Base-by-base conservation (phyloP, 2,113 vertebrate genomes). In the Lamprologus tigripictilis region DNA sequence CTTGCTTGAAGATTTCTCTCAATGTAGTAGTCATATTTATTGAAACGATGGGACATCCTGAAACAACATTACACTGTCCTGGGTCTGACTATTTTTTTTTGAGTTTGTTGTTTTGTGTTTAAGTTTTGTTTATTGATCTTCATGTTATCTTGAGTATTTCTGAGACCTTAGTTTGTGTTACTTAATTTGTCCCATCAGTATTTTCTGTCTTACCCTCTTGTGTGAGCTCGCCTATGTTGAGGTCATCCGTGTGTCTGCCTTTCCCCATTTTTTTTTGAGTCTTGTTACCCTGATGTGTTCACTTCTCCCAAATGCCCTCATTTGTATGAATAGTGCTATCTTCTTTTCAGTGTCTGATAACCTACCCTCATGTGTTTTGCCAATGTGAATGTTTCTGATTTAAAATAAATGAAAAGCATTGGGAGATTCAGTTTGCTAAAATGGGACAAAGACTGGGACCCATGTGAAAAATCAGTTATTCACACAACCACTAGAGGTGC, bases 401-500 rank as follows among this genome's bases (percentile, higher is more conserved):
- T 68, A 2, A 40, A 68, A 68, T 14, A 21, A 40, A 40, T 2
- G 7, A 23, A 68, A 40, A 68, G 35, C 4, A 68, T 23, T 0
- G 9, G n/a, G 35, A 40, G 35, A 40, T 68, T 40, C n/a, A 1
- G n/a, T 0, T 68, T 37, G 61, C 61, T 66, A 37, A 12, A 0
- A 21, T 40, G 5, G n/a, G 11, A 68, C 35, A 37, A 45, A 71
- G 1, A 73, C 37, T 45, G 2, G 21, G 21, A 45, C 66, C 12
- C 1, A 66, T 66, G 66, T 45, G 21, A 23, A 73, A 45, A 73
- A 73, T 73, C 37, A 45, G 13, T 73, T 4, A 17, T 71, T 71
- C 66, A 45, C 4, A 26, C 13, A 45, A 23, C 0, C 66, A 73
- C 66, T 1, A 73, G 0, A 73, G 13, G 3, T 66, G 31, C 0